Base-by-base conservation (phyloP, 2,113 vertebrate genomes). In the Podocnemis expansa region DNA sequence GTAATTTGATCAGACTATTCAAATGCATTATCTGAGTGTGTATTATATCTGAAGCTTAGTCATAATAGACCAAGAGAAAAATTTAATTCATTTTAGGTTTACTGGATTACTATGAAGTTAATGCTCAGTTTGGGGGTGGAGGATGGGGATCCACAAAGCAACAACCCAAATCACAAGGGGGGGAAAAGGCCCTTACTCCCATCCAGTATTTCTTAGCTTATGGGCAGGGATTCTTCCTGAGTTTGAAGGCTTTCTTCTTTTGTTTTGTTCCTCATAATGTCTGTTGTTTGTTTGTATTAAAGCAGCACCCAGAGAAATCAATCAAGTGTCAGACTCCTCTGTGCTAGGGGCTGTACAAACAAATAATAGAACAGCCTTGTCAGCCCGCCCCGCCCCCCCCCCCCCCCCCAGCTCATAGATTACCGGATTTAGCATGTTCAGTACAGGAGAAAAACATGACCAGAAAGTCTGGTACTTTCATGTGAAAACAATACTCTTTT, bases 51-150 rank as follows among this genome's bases (percentile, higher is more conserved):
- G 43, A 86, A 88, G 25, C 91, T 91, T 73, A 84, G 78, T 80
- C 84, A 24, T 80, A 79, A 81, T 55, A 87, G 89, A 80, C 87
- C 78, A 78, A 89, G 58, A 49, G 78, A 86, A 86, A 76, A 34
- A 25, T 93, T 95, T 93, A 76, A 93, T 96, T 97, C 45, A 1
- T 94, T 96, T 88, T 67, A 93, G 24, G 52, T 83, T 24, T 31
- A n/a, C 83, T 84, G 76, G 41, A 22, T 94, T 83, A 85, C 84
- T 89, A 38, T 13, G 92, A 92, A 95, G 45, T 45, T 84, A 70
- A 86, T 89, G 51, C 82, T 89, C 93, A 92, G 7, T 95, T 91
- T 87, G 0, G 25, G 25, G 1, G 1, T 12, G 29, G 29, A 80
- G 75, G 49, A 56, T n/a, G n/a, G n/a, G n/a, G n/a, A n/a, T n/a